These are phyloP conservation scores for Dipodomys ordii DNA, from an alignment of 2,113 vertebrate genomes.

Conservation along the genomic window DNA sequence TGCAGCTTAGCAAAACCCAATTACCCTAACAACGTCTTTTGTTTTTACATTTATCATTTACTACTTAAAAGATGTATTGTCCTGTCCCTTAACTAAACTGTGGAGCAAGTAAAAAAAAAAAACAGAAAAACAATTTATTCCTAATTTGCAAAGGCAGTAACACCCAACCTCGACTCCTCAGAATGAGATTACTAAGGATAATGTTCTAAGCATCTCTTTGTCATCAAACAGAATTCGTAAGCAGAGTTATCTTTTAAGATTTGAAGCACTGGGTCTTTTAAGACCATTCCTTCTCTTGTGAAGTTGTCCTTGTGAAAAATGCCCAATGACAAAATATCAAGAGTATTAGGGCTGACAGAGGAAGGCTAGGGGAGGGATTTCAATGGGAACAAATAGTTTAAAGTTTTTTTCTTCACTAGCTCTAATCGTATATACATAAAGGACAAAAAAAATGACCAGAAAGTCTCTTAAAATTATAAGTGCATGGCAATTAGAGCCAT, in stretches of 20 bases:
- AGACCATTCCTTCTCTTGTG: constrained; percentile 75
- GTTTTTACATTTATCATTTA: constrained; percentile 71
- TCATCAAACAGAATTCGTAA: constrained; percentile 83
- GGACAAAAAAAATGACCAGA: constrained; percentile 30
- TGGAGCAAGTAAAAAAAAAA: constrained; percentile 76
- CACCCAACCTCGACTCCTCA: constrained; percentile 77
- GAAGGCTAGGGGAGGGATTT: constrained; percentile 32
- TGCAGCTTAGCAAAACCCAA: constrained; percentile 75
- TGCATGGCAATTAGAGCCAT: not conserved
- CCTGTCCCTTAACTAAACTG: constrained; percentile 78
- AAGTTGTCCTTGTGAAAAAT: constrained; percentile 82
- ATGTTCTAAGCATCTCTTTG: constrained; percentile 74
- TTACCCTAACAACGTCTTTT: constrained; percentile 73
- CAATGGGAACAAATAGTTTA: constrained; percentile 66
- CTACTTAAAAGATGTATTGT: constrained; percentile 70
- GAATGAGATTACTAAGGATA: constrained; percentile 80
- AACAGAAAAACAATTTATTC: constrained; percentile 64
- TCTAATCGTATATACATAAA: constrained; percentile 49
- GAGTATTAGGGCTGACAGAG: constrained; percentile 47
- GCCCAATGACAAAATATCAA: constrained; percentile 81
- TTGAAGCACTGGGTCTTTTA: constrained; percentile 66
- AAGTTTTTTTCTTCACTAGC: constrained; percentile 60
- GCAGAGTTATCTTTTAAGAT: constrained; percentile 79
- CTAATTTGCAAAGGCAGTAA: constrained; percentile 82
- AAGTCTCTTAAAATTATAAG: constrained; percentile 53